A percentile compares a stretch with the other conserved stretches of the same genome.
Evolutionary conservation across 2,113 vertebrate species (phyloP).

Genomic region (Paramisgurnus dabryanus): DNA sequence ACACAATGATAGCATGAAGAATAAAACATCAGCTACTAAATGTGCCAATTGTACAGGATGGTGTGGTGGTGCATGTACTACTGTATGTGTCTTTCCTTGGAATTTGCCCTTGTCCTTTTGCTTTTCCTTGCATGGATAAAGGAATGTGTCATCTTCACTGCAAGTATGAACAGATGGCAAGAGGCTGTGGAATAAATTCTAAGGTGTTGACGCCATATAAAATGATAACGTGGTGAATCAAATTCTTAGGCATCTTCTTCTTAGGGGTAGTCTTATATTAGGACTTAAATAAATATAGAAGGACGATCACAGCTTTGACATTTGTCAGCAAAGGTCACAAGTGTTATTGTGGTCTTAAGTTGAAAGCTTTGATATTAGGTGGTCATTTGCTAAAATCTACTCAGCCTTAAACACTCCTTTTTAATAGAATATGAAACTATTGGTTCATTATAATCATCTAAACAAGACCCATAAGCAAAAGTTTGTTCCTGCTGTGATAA

Average conservation of each 20-base stretch:
- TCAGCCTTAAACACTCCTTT: too few species aligned
- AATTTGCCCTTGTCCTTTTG: neutral
- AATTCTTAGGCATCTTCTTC: constrained; percentile 15
- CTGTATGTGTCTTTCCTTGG: neutral
- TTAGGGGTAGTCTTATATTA: constrained; percentile 14
- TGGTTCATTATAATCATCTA: neutral
- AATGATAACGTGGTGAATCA: neutral
- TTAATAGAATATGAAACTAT: neutral
- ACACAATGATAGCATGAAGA: too few species aligned
- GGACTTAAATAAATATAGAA: constrained; percentile 24
- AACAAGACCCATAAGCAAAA: neutral
- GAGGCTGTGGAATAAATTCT: constrained; percentile 9
- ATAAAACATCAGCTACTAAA: too few species aligned
- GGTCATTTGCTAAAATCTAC: neutral
- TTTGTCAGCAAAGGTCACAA: neutral
- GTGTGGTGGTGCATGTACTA: neutral
- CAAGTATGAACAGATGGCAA: neutral
- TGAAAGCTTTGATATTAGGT: constrained; percentile 10
- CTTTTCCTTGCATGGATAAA: neutral
- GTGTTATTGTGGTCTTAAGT: neutral
- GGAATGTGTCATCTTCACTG: neutral
- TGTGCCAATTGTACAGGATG: neutral
- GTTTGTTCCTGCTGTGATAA: too few species aligned
- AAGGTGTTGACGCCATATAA: neutral
- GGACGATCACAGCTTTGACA: constrained; percentile 2